Evolutionary conservation across 37 sponge, comb jelly and placozoan species (phyloP).

Genomic region (Bolinopsis microptera): DNA sequence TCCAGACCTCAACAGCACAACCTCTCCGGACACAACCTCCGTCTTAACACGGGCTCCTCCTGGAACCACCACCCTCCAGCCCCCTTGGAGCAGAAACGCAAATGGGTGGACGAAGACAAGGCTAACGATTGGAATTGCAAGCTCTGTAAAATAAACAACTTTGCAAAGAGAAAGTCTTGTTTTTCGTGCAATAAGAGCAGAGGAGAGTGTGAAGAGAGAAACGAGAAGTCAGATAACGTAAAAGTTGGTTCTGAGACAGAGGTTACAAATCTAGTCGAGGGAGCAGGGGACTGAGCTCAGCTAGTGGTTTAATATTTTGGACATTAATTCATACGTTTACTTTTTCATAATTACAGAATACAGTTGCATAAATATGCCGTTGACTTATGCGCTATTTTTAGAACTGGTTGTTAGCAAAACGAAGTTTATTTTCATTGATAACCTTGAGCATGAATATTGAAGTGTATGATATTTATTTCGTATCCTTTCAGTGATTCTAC

Average conservation of each 20-base stretch:
- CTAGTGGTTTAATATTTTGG: too few relatives aligned
- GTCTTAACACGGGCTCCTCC: neutral
- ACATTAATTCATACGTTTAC: too few relatives aligned
- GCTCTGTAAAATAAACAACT: conserved; percentile 50
- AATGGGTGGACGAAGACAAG: conserved; percentile 62
- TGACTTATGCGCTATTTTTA: too few relatives aligned
- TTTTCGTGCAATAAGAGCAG: neutral
- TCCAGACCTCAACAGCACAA: neutral
- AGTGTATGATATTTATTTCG: too few relatives aligned
- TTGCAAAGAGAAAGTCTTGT: conserved; percentile 41
- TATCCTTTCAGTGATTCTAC: too few relatives aligned
- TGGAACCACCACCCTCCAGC: neutral
- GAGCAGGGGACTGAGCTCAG: neutral
- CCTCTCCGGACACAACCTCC: neutral
- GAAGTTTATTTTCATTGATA: too few relatives aligned
- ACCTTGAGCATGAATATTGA: too few relatives aligned
- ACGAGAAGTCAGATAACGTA: neutral
- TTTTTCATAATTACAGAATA: too few relatives aligned
- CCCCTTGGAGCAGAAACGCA: neutral
- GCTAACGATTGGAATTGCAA: conserved; percentile 46
- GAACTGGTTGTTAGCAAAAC: too few relatives aligned
- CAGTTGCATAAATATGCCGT: too few relatives aligned
- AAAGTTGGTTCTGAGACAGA: neutral
- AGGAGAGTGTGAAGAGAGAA: neutral
- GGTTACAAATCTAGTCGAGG: too few relatives aligned